Evolutionary conservation across 2,113 vertebrate genomes (phyloP).

Genomic region (Baryphthengus martii): DNA sequence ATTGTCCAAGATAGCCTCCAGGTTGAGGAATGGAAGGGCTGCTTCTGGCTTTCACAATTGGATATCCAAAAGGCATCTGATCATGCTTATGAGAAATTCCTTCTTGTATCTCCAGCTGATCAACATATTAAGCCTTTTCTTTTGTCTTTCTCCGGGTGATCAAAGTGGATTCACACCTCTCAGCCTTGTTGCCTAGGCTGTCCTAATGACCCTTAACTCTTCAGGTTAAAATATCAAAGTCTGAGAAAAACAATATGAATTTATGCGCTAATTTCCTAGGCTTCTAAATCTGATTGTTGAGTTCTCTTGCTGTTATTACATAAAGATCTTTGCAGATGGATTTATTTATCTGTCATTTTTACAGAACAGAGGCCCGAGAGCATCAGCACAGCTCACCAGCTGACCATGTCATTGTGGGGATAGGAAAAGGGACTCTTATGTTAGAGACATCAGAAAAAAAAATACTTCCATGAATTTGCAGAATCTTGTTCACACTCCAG

Average conservation of each 20-base stretch:
- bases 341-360: neutral
- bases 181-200: neutral
- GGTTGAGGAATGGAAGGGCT: neutral
- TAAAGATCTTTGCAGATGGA: neutral
- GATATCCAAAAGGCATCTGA: neutral
- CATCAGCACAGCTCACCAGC: neutral
- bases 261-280: neutral
- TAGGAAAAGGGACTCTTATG: neutral
- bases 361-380: neutral
- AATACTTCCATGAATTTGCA: neutral
- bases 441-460: neutral
- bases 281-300: neutral
- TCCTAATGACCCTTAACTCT: neutral
- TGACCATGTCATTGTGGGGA: neutral
- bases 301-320: neutral
- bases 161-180: neutral
- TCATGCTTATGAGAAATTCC: neutral
- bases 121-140: neutral
- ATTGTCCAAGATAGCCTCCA: neutral
- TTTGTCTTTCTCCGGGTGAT: neutral
- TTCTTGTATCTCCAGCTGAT: neutral
- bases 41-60: neutral
- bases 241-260: neutral
- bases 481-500: neutral
- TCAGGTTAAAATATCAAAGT: neutral